These are phyloP conservation scores for Coptodon rendalli DNA, from an alignment of 2,113 vertebrate genomes.

Conservation along the genomic window DNA sequence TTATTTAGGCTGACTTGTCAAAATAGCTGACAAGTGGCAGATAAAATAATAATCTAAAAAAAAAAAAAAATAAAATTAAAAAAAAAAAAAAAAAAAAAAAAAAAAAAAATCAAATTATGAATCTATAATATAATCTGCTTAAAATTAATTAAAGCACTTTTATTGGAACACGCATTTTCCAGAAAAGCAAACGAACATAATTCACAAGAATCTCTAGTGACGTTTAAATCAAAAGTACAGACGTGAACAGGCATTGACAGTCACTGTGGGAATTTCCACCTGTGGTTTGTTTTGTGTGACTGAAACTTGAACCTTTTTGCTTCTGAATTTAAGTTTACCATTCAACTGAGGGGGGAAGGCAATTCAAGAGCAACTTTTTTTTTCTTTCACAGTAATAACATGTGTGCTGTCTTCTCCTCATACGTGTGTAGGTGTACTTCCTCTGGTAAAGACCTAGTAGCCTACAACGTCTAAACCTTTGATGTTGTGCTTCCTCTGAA, in stretches of 20 bases:
- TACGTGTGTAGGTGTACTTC: neutral
- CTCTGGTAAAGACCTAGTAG: neutral
- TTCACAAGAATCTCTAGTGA: neutral
- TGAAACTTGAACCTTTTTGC: neutral
- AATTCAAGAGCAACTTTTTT: neutral
- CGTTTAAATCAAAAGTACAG: neutral
- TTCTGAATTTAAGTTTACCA: neutral
- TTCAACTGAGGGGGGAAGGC: neutral
- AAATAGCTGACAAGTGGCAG: neutral
- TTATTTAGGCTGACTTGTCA: neutral
- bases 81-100: fast-evolving
- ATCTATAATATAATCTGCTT: neutral
- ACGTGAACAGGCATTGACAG: neutral
- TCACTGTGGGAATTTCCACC: constrained; percentile 15
- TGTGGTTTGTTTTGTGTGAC: neutral
- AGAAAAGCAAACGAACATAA: neutral
- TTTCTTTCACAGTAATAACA: neutral
- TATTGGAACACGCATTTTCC: neutral
- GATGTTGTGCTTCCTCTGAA: constrained; percentile 7
- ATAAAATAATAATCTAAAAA: neutral
- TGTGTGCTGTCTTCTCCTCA: neutral
- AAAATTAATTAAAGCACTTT: neutral
- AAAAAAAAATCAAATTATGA: neutral
- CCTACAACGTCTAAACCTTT: constrained; percentile 3
- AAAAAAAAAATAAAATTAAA: no score